These are phyloP conservation scores for Hecatera dysodea DNA, from an alignment of 2,888 invertebrate species.

Conservation along the genomic window DNA sequence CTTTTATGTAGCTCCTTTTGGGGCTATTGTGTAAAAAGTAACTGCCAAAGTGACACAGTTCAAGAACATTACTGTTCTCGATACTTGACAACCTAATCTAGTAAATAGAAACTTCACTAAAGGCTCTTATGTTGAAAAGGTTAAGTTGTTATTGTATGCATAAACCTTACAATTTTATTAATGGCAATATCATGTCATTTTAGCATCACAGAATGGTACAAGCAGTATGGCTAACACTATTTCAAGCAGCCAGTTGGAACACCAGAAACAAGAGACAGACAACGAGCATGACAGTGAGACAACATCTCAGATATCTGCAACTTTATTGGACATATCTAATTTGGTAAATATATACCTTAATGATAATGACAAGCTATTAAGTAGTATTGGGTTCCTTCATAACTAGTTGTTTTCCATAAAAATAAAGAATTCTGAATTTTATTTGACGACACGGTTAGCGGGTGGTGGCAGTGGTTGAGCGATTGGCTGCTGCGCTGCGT, in stretches of 20 bases:
- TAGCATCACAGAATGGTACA: constrained; percentile 83
- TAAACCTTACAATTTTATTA: not conserved
- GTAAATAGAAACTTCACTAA: not conserved
- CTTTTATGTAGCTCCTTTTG: not conserved
- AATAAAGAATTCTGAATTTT: too few species aligned
- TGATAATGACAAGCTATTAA: too few species aligned
- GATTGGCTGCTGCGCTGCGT: too few species aligned
- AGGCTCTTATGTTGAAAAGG: not conserved
- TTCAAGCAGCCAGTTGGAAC: constrained; percentile 72
- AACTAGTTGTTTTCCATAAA: too few species aligned
- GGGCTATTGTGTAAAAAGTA: not conserved
- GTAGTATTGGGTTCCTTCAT: too few species aligned
- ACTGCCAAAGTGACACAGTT: too few species aligned
- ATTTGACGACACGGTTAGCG: too few species aligned
- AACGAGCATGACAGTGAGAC: constrained; percentile 83
- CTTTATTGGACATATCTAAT: constrained; percentile 84
- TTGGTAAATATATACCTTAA: constrained; percentile 81
- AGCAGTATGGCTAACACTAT: constrained; percentile 73
- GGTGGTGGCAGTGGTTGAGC: too few species aligned
- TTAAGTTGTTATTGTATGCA: not conserved
- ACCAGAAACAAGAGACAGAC: constrained; percentile 75
- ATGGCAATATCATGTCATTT: constrained; percentile 59
- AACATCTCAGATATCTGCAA: constrained; percentile 82
- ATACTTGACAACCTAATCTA: not conserved
- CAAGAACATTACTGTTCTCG: not conserved